These are phyloP conservation scores for Lutjanus campechanus DNA, from an alignment of 2,797 vertebrate genomes.

Conservation along the genomic window DNA sequence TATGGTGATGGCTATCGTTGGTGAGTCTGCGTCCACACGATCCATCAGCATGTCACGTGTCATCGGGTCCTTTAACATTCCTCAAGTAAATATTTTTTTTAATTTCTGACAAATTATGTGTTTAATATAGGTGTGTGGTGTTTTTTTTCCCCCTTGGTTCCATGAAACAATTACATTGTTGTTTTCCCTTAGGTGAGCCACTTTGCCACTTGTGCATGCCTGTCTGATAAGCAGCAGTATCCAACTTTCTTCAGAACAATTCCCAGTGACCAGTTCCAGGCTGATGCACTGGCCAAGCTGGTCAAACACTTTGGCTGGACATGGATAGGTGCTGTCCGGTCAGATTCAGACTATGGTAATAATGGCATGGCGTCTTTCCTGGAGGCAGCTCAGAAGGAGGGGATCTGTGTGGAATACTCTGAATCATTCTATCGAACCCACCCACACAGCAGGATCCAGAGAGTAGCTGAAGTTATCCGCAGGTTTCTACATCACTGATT, in stretches of 20 bases:
- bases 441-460: neutral
- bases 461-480: neutral
- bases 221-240: neutral
- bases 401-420: neutral
- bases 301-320: conserved; percentile 79
- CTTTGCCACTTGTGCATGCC: neutral
- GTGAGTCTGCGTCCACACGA: conserved; percentile 78
- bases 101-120: neutral
- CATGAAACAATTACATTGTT: neutral
- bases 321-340: conserved; percentile 78
- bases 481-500: neutral
- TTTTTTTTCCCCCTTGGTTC: no score
- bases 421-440: neutral
- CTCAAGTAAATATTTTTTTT: conserved; percentile 63
- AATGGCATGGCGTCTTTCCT: conserved; percentile 72
- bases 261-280: conserved; percentile 78
- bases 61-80: conserved; percentile 70
- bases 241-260: conserved; percentile 71
- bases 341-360: conserved; percentile 65
- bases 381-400: conserved; percentile 26
- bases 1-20: conserved; percentile 67
- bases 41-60: conserved; percentile 79
- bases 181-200: neutral
- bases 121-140: neutral
- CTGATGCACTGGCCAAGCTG: conserved; percentile 66